Percentiles rank a stretch among this genome's conserved stretches.
Conservation (phyloP, 2,113 vertebrate species). For the Ardeotis arabs region DNA sequence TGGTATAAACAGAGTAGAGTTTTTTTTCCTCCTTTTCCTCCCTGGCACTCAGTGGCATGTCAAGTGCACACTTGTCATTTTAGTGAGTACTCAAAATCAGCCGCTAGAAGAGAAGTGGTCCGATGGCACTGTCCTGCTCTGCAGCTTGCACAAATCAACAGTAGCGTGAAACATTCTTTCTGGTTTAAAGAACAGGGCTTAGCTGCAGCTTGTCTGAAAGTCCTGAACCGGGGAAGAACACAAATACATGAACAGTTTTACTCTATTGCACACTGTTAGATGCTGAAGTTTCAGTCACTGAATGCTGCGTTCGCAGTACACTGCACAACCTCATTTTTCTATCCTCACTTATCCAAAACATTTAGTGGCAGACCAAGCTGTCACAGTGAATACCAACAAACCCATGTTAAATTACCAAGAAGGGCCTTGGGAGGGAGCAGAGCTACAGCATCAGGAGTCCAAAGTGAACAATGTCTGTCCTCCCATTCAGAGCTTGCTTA, state of each 20-base stretch:
- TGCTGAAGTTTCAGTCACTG: background rate
- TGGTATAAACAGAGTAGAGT: background rate
- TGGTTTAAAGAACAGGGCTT: background rate
- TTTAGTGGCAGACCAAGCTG: background rate
- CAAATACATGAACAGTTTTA: background rate
- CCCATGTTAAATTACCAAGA: background rate
- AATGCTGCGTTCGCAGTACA: background rate
- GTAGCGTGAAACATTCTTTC: background rate
- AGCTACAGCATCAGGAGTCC: background rate
- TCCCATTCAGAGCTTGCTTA: background rate
- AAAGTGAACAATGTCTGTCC: background rate
- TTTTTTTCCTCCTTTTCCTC: background rate
- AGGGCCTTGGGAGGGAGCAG: background rate
- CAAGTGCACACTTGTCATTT: background rate
- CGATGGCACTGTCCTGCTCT: background rate
- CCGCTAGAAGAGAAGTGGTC: background rate
- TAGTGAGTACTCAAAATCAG: background rate
- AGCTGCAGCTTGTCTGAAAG: background rate
- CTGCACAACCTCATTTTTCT: background rate
- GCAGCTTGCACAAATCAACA: background rate
- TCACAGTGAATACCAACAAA: background rate
- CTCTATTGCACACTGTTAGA: background rate
- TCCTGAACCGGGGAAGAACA: background rate
- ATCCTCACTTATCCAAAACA: background rate
- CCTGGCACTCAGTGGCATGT: background rate